A percentile compares a stretch with the other conserved stretches of the same genome.
These are phyloP conservation scores for Rugalucina vietnamica DNA, from an alignment of 2,888 invertebrate genomes.

Conservation along the genomic window DNA sequence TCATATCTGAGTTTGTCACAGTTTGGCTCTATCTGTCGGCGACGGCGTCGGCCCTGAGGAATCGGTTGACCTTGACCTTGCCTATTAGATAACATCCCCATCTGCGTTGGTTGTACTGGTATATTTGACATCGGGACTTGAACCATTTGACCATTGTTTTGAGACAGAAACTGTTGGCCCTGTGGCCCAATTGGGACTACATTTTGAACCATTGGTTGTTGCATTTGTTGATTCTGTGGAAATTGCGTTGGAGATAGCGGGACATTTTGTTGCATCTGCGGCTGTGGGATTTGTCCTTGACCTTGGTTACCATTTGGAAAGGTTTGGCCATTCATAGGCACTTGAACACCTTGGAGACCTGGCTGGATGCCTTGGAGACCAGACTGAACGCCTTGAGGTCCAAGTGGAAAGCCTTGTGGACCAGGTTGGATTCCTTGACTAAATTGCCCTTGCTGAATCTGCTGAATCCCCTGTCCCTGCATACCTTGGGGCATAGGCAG, in stretches of 20 bases:
- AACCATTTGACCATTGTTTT: no score
- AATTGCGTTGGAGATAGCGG: background rate
- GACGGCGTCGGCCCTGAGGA: slow-evolving; percentile 30
- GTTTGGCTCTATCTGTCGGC: slow-evolving; percentile 48
- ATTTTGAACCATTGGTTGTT: background rate
- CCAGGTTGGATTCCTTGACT: no score
- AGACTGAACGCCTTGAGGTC: no score
- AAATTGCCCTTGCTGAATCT: no score
- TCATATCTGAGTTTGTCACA: slow-evolving; percentile 47
- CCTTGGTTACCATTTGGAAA: background rate
- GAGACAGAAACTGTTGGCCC: no score
- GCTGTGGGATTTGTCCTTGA: background rate
- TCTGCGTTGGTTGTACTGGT: background rate
- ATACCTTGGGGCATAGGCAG: no score
- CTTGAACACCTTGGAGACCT: background rate
- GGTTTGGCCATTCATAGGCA: background rate
- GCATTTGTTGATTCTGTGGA: background rate
- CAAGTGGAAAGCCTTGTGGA: no score
- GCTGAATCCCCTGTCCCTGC: no score
- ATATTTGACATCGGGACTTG: no score
- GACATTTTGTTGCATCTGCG: background rate
- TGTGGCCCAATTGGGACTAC: background rate
- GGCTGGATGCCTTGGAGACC: no score
- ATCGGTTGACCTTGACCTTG: slow-evolving; percentile 16
- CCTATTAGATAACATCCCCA: background rate